Base-by-base conservation (phyloP, 2,113 vertebrate genomes). In the Willisornis vidua region DNA sequence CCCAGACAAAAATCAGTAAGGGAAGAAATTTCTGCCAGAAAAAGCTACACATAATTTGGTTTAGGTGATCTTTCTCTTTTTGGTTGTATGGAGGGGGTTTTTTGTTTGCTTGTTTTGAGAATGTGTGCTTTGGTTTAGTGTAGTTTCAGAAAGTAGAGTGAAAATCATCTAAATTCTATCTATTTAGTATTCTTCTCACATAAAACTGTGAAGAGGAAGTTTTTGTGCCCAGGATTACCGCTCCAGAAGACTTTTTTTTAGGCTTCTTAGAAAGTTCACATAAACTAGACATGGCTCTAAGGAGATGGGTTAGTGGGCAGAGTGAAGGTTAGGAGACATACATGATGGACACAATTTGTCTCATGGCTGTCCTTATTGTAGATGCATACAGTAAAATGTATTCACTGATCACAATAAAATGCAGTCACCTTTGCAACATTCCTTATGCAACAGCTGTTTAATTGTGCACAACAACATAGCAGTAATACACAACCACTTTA, bases 401-500 rank as follows among this genome's bases (percentile, higher is more conserved):
- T 58, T 92, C 86, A 49, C 61, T 72, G 80, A 85, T 72, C 41
- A 51, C n/a, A 81, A 78, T 78, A 92, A 96, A 93, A 91, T 8
- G 45, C 76, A 96, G 83, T 85, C 92, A 96, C 73, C 90, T 90
- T 86, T 93, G 49, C 41, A 92, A 18, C 73, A 75, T 72, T 87
- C 72, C 57, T 84, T 78, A 78, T 33, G 54, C 73, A 94, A 72
- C 70, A 95, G 83, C 88, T 96, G 92, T 90, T 96, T 93, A 93
- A 95, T 87, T 93, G 90, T 89, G 90, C 90, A 90, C 92, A 81
- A 67, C 75, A 93, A 61, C 65, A 86, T 8, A 82, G 22, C 45
- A 90, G 86, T 39, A 92, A 77, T 90, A 52, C 73, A 66, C 79
- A 90, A 26, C 23, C 23, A 28, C 88, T 96, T 94, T 12, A 85